Base-by-base conservation (phyloP, 2,888 invertebrate genomes). In the Timema cristinae region DNA sequence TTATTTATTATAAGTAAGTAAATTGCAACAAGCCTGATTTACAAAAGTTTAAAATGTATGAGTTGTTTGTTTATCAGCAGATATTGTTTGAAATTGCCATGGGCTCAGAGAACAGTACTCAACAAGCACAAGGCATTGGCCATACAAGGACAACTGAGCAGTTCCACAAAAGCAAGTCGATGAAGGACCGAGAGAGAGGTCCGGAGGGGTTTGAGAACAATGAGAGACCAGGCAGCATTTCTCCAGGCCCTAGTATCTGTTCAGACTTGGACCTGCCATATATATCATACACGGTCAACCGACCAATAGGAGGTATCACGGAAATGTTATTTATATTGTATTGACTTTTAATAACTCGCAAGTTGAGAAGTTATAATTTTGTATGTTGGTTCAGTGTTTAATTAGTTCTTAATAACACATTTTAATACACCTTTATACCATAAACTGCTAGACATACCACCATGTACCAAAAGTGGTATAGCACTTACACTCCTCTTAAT, bases 231-330 rank as follows among this genome's bases (percentile, higher is more conserved):
- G 89, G 91, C 6, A 91, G 90, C 75, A 90, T 90, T 7, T 94
- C 94, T 0, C 95, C 95, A 0, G 93, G 94, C 0, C 91, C 94
- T 0, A 95, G 94, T 78, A 90, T 95, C 10, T 95, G 95, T 80
- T 93, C 93, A 0, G 94, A 94, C 80, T 91, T 93, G 0, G 95
- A 95, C 81, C 83, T 95, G 70, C 95, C 95, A 0, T 95, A 95
- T 81, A 93, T 95, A 78, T 95, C 95, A 0, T 95, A 96, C 77
- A 95, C 95, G 0, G 92, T 92, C 0, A 94, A 93, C 80, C 85
- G 94, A 72, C 94, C 95, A 10, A 95, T 95, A 70, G 94, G 94
- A 78, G 92, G 91, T 90, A 80, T 4, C 32, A 32, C 32, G 4
- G 2, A 32, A 32, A 32, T 61, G 52, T 74, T 72, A 56, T 50